Conservation (phyloP, 1,140 invertebrate species). For the Macrosteles quadrilineatus region DNA sequence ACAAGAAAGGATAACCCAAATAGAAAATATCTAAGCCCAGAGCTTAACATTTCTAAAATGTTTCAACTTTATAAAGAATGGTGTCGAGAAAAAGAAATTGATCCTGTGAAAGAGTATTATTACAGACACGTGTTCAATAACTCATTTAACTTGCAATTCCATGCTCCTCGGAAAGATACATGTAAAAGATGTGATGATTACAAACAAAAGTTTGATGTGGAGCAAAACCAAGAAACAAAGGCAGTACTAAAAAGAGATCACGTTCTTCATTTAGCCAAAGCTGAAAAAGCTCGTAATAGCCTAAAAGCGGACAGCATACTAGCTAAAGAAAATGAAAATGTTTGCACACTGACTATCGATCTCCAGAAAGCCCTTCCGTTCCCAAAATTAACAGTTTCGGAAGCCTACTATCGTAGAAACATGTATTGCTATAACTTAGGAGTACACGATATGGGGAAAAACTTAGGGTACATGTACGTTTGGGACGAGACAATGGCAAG, state of each 20-base stretch:
- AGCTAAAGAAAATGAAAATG: slow-evolving; percentile 6
- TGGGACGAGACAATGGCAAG: slow-evolving; percentile 33
- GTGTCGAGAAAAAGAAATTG: slow-evolving; percentile 19
- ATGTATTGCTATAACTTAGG: slow-evolving; percentile 38
- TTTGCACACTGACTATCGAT: slow-evolving; percentile 13
- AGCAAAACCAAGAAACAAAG: neutral
- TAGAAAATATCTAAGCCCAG: slow-evolving; percentile 26
- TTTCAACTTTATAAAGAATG: slow-evolving; percentile 15
- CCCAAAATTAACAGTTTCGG: slow-evolving; percentile 28
- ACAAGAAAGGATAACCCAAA: slow-evolving; percentile 21
- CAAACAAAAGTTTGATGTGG: neutral
- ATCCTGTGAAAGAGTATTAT: slow-evolving; percentile 29
- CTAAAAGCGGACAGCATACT: slow-evolving; percentile 9
- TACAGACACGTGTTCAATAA: slow-evolving; percentile 24
- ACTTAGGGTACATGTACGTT: slow-evolving; percentile 32
- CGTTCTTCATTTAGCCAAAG: slow-evolving; percentile 28
- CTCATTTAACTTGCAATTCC: slow-evolving; percentile 27
- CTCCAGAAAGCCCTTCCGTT: slow-evolving; percentile 33
- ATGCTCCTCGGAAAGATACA: slow-evolving; percentile 32
- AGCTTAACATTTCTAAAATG: slow-evolving; percentile 25
- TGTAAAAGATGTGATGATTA: slow-evolving; percentile 33
- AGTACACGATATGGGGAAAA: slow-evolving; percentile 34
- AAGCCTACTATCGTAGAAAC: slow-evolving; percentile 35
- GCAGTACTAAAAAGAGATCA: slow-evolving; percentile 25
- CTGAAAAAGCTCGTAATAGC: slow-evolving; percentile 17